Percentiles rank a stretch among this genome's conserved stretches.
Conservation (phyloP, 2,113 vertebrate genomes). For the Leptobrachium ailaonicum region DNA sequence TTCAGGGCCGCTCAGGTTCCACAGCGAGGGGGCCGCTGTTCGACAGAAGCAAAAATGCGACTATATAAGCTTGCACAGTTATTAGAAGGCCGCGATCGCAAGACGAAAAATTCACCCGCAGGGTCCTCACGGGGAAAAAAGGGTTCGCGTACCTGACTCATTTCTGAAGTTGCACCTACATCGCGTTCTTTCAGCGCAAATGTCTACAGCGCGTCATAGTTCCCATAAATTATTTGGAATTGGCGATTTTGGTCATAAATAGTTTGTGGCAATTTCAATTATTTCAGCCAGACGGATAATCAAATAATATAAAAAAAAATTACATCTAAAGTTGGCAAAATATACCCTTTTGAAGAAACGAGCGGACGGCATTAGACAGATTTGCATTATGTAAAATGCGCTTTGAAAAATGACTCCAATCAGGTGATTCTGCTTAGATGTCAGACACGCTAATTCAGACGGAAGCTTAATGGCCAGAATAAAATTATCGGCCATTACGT, state of each 20-base stretch:
- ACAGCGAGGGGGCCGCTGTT: too few species aligned
- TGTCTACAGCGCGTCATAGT: background rate
- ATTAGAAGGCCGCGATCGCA: too few species aligned
- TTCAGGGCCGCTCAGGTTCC: too few species aligned
- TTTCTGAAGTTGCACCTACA: too few species aligned
- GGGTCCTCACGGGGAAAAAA: too few species aligned
- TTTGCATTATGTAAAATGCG: constrained; percentile 16
- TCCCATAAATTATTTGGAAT: constrained; percentile 4
- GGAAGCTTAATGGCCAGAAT: constrained; percentile 1
- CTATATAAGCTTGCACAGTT: too few species aligned
- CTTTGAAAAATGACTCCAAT: constrained; percentile 16
- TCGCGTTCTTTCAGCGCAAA: too few species aligned
- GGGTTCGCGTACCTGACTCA: too few species aligned
- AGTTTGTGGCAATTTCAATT: constrained; percentile 5
- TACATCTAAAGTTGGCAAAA: constrained; percentile 26
- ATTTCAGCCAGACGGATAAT: constrained; percentile 14
- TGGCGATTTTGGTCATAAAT: background rate
- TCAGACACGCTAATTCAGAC: constrained; percentile 11
- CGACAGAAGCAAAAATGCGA: too few species aligned
- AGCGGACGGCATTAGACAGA: constrained; percentile 5
- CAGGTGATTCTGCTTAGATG: background rate
- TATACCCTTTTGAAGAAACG: constrained; percentile 16
- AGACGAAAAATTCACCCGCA: too few species aligned
- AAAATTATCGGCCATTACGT: background rate
- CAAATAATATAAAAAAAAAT: constrained; percentile 13